Evolutionary conservation across 1,140 invertebrate genomes (phyloP).

Genomic region (Papilio polyxenes): DNA sequence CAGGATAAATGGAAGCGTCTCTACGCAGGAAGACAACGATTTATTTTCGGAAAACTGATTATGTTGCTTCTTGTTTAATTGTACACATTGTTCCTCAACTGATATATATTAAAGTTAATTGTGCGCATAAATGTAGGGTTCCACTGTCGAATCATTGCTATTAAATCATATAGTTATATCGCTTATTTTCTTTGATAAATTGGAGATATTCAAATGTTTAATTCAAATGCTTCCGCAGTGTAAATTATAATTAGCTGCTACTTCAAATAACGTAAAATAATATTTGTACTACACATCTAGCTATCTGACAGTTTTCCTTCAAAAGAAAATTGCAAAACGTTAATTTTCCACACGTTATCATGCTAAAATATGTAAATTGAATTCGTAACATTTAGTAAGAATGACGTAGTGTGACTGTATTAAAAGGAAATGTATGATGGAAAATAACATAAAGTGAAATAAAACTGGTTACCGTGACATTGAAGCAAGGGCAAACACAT

Average conservation of each 20-base stretch:
- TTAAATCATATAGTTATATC: too few species aligned
- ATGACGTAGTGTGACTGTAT: conserved; percentile 34
- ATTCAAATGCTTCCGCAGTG: too few species aligned
- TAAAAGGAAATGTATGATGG: conserved; percentile 32
- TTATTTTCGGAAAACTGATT: conserved; percentile 39
- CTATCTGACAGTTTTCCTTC: neutral
- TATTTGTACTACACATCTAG: too few species aligned
- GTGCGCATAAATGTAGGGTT: neutral
- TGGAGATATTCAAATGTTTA: too few species aligned
- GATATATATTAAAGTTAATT: neutral
- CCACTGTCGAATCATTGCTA: neutral
- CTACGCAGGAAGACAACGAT: neutral
- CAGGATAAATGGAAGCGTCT: conserved; percentile 44
- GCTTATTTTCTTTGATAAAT: too few species aligned
- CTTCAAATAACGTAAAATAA: too few species aligned
- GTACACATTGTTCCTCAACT: neutral
- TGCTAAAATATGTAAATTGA: neutral
- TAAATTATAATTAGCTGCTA: too few species aligned
- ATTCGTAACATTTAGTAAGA: conserved; percentile 1
- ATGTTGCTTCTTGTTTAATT: conserved; percentile 38
- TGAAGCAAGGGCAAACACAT: conserved; percentile 27
- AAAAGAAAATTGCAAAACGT: neutral
- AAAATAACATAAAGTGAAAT: neutral
- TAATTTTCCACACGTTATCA: conserved; percentile 14
- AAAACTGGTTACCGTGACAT: conserved; percentile 16